Conservation (phyloP, 2,113 vertebrate genomes). For the Eretmochelys imbricata region DNA sequence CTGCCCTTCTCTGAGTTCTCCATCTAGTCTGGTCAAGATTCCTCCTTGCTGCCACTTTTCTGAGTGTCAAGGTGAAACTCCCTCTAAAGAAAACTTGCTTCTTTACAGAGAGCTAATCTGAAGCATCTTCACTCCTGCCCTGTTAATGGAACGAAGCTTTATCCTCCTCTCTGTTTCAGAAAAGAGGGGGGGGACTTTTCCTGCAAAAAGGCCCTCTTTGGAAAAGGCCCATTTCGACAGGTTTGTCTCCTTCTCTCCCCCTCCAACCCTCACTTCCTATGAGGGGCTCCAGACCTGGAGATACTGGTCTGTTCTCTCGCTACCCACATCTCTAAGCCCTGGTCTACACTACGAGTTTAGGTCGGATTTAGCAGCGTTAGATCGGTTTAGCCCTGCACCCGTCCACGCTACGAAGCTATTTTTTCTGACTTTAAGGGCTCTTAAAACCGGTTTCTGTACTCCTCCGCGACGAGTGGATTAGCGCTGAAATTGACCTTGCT, state of each 20-base stretch:
- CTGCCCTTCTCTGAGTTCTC: neutral
- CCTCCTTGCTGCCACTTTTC: fast-evolving
- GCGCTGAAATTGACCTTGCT: too few relatives aligned
- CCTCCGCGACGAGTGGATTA: too few relatives aligned
- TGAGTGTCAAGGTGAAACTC: fast-evolving
- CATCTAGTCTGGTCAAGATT: neutral
- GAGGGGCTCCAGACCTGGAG: neutral
- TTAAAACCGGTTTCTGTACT: too few relatives aligned
- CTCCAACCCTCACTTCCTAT: neutral
- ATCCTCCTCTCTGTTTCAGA: neutral
- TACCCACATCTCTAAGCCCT: neutral
- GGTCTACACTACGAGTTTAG: too few relatives aligned
- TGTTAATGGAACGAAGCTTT: too few relatives aligned
- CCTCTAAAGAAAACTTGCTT: neutral
- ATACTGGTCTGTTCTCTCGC: neutral
- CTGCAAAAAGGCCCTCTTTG: neutral
- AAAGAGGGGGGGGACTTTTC: neutral
- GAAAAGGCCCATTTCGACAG: neutral
- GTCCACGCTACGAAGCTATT: too few relatives aligned
- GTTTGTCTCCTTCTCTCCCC: neutral
- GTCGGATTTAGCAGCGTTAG: too few relatives aligned
- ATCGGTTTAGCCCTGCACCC: too few relatives aligned
- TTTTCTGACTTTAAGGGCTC: too few relatives aligned
- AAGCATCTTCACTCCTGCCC: neutral
- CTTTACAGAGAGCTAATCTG: neutral